phyloP scores from a whole-genome alignment of 2,797 vertebrate species.

The Diglossa cyanea region DNA sequence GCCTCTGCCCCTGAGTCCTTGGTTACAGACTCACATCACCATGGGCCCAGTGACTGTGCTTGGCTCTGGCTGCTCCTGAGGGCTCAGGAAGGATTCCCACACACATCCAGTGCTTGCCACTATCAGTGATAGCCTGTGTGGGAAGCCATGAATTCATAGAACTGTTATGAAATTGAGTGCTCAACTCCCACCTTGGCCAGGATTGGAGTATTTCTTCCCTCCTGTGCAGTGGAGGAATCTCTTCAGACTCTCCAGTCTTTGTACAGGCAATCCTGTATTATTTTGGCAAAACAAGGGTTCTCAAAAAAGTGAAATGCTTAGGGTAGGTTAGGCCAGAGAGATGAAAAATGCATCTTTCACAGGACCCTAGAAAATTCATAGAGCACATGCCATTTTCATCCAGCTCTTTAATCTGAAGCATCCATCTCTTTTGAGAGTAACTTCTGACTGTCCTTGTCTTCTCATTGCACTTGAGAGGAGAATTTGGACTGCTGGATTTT shows the following conservation, averaged over 20 bases:
- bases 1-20: background rate
- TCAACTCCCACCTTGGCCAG: background rate
- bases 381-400: background rate
- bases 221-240: background rate
- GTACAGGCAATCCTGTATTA: background rate
- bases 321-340: background rate
- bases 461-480: background rate
- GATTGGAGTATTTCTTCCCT: background rate
- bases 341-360: background rate
- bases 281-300: background rate
- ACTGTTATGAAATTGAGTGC: background rate
- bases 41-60: rapidly evolving
- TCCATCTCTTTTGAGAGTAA: background rate
- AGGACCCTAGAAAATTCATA: background rate
- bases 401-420: background rate
- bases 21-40: background rate
- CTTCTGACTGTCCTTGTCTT: background rate
- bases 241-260: background rate
- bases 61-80: background rate
- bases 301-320: background rate
- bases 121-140: background rate
- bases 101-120: background rate
- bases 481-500: constrained; percentile 10
- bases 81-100: background rate
- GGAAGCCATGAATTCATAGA: background rate